Evolutionary conservation across 2,113 vertebrate species (phyloP), one percentile per base, ranked within the genome.

Genomic region (Chionodraco myersi): DNA sequence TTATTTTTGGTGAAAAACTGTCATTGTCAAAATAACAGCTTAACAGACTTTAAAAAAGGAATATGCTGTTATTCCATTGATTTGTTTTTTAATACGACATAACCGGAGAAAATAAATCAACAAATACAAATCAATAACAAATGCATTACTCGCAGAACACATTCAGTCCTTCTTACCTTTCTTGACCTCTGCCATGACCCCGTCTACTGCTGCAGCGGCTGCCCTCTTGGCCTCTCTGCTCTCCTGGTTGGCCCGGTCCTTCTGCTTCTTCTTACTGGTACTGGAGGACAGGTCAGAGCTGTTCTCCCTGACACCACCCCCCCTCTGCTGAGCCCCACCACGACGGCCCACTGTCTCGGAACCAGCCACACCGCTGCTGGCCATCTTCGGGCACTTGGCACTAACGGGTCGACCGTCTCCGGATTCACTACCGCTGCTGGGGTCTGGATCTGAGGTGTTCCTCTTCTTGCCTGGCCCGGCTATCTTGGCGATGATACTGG

Each of bases 391-490:
- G 96, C 96, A 96, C 96, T 99, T 99, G 92, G 95, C 95, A 53
- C 96, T 96, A 84, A 98, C 94, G 83, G 96, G 96, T 91, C 93
- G 96, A 93, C 96, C 96, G 47, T 96, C 96, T 3, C 96, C 94
- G 54, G 96, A 95, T 92, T 98, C 96, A 23, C 97, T 96, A 72
- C 91, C 89, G 51, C 92, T 91, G 94, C 97, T 95, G 92, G 97
- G 94, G 95, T 98, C 97, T 96, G 97, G 97, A 95, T 99, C 97
- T 96, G 98, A 97, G 96, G 95, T 97, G 94, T 96, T 96, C 91
- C 97, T 97, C 94, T 99, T 99, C 94, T 97, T 99, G 95, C 97
- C 96, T 89, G 98, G 96, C 94, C 97, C 98, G 91, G 98, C 98
- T 99, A 99, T 99, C 95, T 99, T 99, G 98, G 98, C 98, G 97